These are phyloP conservation scores for Neomicropteryx cornuta DNA, from an alignment of 1,140 invertebrate genomes.

Conservation along the genomic window DNA sequence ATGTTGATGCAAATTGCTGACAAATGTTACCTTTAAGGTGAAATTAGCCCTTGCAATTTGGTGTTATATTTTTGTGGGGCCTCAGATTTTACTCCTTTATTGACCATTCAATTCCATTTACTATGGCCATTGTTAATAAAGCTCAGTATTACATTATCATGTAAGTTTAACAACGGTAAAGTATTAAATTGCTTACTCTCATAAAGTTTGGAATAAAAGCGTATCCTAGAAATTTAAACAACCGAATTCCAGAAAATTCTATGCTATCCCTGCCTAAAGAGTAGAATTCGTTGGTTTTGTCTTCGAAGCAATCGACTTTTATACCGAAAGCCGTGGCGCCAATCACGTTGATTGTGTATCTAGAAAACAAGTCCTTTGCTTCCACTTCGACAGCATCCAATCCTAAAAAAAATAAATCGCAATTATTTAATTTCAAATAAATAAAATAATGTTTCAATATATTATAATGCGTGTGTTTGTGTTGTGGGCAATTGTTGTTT, in stretches of 20 bases:
- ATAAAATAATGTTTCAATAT: not conserved
- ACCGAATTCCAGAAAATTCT: slow-evolving; percentile 22
- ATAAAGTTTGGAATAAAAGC: slow-evolving; percentile 9
- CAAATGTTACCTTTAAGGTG: no score
- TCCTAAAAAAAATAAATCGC: not conserved
- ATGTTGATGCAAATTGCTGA: no score
- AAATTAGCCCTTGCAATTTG: no score
- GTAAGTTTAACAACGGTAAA: no score
- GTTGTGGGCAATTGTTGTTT: not conserved
- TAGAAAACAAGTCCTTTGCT: slow-evolving; percentile 31
- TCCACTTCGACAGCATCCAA: slow-evolving; percentile 24
- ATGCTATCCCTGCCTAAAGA: slow-evolving; percentile 28
- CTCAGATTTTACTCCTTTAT: no score
- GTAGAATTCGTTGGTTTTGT: slow-evolving; percentile 36
- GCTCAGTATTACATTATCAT: no score
- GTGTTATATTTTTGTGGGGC: no score
- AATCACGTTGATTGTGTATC: slow-evolving; percentile 40
- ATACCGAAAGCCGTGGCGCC: slow-evolving; percentile 41
- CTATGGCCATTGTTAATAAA: no score
- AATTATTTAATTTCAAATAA: not conserved
- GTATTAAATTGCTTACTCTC: slow-evolving; percentile 11
- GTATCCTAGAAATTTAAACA: slow-evolving; percentile 21
- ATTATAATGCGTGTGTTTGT: not conserved
- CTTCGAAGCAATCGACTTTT: slow-evolving; percentile 32
- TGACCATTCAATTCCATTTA: no score